Conservation (phyloP, 2,888 invertebrate species). For the Monopis laevigella region DNA sequence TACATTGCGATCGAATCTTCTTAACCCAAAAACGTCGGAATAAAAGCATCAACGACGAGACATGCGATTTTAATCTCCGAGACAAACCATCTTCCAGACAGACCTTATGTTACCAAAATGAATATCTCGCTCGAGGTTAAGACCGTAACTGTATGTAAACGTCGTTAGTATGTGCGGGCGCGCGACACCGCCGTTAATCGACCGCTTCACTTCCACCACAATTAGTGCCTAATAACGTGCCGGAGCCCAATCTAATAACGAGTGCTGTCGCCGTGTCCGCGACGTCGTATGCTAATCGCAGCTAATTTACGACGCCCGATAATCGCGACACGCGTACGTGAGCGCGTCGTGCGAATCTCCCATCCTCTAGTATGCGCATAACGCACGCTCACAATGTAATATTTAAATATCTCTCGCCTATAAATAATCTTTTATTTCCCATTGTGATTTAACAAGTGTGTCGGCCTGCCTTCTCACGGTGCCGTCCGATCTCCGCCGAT, state of each 20-base stretch:
- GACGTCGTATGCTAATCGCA: constrained; percentile 58
- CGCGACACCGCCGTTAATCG: constrained; percentile 50
- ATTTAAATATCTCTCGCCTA: too few relatives aligned
- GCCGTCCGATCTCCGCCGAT: neutral
- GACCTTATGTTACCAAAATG: constrained; percentile 4
- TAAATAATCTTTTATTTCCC: neutral
- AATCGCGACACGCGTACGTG: constrained; percentile 62
- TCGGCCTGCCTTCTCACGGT: neutral
- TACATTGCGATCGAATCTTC: too few relatives aligned
- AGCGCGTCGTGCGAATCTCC: constrained; percentile 48
- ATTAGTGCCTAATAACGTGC: constrained; percentile 58
- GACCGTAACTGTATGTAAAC: constrained; percentile 8
- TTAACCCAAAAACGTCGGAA: constrained; percentile 3
- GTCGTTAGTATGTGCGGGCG: constrained; percentile 35
- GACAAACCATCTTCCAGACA: constrained; percentile 6
- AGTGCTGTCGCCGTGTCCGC: constrained; percentile 45
- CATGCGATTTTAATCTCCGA: constrained; percentile 5
- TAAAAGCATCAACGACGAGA: too few relatives aligned
- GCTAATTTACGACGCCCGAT: constrained; percentile 59
- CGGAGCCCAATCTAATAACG: constrained; percentile 54
- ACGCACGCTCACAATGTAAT: neutral
- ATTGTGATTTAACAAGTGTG: constrained; percentile 1
- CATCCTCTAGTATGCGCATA: constrained; percentile 1
- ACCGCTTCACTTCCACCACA: constrained; percentile 53
- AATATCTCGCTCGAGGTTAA: constrained; percentile 5